Evolutionary conservation across 2,797 vertebrate species (phyloP).

Genomic region (Lophius americanus): DNA sequence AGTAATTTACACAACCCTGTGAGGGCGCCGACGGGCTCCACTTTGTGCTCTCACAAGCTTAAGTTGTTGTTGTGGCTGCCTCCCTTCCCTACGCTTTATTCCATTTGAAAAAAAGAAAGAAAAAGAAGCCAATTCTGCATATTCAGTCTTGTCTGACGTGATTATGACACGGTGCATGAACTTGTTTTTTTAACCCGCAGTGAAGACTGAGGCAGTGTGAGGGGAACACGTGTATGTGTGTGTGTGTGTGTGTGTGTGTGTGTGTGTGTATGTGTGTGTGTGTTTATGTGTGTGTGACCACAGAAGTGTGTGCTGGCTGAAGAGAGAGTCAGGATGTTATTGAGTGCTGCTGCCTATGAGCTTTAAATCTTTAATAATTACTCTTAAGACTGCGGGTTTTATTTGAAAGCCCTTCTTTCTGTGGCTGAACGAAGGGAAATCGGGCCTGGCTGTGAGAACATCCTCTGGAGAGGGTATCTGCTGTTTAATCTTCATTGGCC

Average conservation of each 20-base stretch:
- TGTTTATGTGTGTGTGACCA: conserved; percentile 27
- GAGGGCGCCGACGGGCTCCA: conserved; percentile 37
- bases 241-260: conserved; percentile 19
- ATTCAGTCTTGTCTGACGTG: conserved; percentile 68
- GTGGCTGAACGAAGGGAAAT: conserved; percentile 18
- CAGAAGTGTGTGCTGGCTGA: conserved; percentile 31
- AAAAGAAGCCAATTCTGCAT: conserved; percentile 28
- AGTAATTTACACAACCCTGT: conserved; percentile 48
- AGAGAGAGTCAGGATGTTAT: conserved; percentile 46
- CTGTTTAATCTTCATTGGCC: conserved; percentile 63
- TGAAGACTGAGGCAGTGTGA: conserved; percentile 66
- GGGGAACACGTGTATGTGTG: conserved; percentile 34
- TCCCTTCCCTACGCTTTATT: conserved; percentile 44
- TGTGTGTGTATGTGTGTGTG: conserved; percentile 34
- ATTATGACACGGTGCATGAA: conserved; percentile 72
- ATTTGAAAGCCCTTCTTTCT: conserved; percentile 61
- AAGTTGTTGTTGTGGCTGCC: conserved; percentile 69
- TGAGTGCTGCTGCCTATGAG: conserved; percentile 51
- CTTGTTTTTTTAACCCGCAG: conserved; percentile 76
- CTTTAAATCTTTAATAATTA: conserved; percentile 75
- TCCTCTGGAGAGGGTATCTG: conserved; percentile 49
- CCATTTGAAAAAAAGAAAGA: conserved; percentile 46
- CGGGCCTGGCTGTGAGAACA: conserved; percentile 38
- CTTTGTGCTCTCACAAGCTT: conserved; percentile 53
- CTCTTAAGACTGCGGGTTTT: conserved; percentile 52